Evolutionary conservation across 1,140 invertebrate genomes (phyloP).

Genomic region (Zaprionus nigranus): DNA sequence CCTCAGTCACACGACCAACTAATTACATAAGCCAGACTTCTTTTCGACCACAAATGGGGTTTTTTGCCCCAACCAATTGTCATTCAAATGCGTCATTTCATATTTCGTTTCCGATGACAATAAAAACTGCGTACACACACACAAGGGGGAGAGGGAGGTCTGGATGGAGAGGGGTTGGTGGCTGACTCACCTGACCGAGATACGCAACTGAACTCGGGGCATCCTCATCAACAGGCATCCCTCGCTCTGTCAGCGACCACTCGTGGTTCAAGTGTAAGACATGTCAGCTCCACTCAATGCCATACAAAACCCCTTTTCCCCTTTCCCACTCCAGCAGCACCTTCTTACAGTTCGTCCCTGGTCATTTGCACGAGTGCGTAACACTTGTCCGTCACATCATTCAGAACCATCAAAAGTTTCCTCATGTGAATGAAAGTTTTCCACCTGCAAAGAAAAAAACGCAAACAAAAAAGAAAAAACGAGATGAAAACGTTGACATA

Average conservation of each 20-base stretch:
- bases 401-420: constrained; percentile 74
- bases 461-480: background rate
- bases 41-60: constrained; percentile 28
- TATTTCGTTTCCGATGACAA: constrained; percentile 53
- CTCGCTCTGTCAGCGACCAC: constrained; percentile 60
- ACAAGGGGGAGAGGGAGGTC: too few relatives aligned
- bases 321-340: too few relatives aligned
- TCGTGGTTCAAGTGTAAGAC: constrained; percentile 74
- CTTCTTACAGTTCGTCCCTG: background rate
- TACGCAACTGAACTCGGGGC: constrained; percentile 13
- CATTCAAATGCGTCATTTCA: constrained; percentile 66
- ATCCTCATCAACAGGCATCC: constrained; percentile 62
- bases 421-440: constrained; percentile 67
- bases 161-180: background rate
- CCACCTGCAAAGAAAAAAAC: constrained; percentile 51
- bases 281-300: constrained; percentile 70
- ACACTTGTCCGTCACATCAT: constrained; percentile 72
- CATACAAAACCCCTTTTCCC: constrained; percentile 2
- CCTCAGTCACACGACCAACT: constrained; percentile 48
- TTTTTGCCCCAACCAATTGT: constrained; percentile 48
- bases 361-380: constrained; percentile 45
- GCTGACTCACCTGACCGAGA: constrained; percentile 15
- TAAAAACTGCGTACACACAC: constrained; percentile 50
- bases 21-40: constrained; percentile 61
- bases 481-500: constrained; percentile 65